Percentiles rank a stretch among this genome's conserved stretches.
These are phyloP conservation scores for Xenotilapia flavipinnis DNA, from an alignment of 2,113 vertebrate genomes.

Conservation along the genomic window DNA sequence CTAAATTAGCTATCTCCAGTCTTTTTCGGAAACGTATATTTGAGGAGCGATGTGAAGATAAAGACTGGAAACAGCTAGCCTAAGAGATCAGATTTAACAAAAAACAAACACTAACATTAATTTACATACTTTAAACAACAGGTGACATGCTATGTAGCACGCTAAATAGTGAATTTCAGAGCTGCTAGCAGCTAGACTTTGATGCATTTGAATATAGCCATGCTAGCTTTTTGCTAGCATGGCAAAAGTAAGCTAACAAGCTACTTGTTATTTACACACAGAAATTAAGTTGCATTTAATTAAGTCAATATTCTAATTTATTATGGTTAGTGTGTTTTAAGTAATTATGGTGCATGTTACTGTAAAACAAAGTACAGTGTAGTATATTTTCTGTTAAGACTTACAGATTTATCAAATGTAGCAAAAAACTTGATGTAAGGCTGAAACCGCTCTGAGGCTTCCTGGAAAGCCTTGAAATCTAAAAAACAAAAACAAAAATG, in stretches of 20 bases:
- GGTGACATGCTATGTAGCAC: background rate
- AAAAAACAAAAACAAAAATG: conserved; percentile 5
- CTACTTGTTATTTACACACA: background rate
- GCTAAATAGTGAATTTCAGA: background rate
- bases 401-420: conserved; percentile 94
- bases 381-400: conserved; percentile 24
- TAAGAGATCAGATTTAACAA: background rate
- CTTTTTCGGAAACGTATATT: background rate
- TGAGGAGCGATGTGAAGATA: background rate
- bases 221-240: background rate
- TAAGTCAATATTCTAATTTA: background rate
- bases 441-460: conserved; percentile 92
- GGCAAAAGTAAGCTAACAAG: background rate
- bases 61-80: background rate
- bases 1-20: background rate
- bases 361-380: background rate
- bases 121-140: background rate
- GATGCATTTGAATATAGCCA: background rate
- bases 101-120: background rate
- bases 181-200: background rate
- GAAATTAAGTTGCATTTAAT: background rate
- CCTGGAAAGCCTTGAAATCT: conserved; percentile 93
- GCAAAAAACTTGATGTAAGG: conserved; percentile 95
- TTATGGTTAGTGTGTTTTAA: background rate
- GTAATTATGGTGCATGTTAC: background rate